phyloP scores from a whole-genome alignment of 2,113 vertebrate genomes.

The Prionailurus viverrinus region DNA sequence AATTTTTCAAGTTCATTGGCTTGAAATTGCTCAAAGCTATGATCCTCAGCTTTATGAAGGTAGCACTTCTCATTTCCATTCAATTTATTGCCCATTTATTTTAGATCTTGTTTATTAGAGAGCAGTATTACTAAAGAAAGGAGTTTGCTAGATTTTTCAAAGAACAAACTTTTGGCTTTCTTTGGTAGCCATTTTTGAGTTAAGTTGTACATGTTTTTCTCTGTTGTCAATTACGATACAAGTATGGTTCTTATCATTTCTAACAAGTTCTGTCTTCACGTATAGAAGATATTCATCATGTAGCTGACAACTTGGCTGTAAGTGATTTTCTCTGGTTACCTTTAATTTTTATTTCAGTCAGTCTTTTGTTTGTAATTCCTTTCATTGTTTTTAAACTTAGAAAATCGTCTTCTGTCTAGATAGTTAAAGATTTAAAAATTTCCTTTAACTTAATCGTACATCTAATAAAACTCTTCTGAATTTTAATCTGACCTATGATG shows the following conservation, averaged over 20 bases:
- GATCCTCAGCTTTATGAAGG: background rate
- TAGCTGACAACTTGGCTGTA: background rate
- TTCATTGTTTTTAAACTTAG: background rate
- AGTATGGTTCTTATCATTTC: background rate
- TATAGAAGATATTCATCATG: background rate
- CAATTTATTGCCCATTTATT: background rate
- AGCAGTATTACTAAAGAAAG: background rate
- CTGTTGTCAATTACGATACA: background rate
- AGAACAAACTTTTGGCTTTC: background rate
- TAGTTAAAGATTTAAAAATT: background rate
- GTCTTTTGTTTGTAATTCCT: background rate
- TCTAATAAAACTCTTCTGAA: background rate
- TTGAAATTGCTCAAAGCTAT: background rate
- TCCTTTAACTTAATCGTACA: background rate
- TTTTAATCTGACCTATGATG: background rate
- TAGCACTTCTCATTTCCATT: background rate
- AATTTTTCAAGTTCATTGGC: background rate
- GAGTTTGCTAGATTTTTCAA: background rate
- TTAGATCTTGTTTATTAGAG: background rate
- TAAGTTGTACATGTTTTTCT: background rate
- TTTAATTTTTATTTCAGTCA: constrained; percentile 16
- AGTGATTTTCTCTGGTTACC: background rate
- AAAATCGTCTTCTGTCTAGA: background rate
- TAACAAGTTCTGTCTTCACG: background rate
- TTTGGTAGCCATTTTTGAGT: background rate